Evolutionary conservation across 2,888 invertebrate species (phyloP).

Genomic region (Acheta domesticus): DNA sequence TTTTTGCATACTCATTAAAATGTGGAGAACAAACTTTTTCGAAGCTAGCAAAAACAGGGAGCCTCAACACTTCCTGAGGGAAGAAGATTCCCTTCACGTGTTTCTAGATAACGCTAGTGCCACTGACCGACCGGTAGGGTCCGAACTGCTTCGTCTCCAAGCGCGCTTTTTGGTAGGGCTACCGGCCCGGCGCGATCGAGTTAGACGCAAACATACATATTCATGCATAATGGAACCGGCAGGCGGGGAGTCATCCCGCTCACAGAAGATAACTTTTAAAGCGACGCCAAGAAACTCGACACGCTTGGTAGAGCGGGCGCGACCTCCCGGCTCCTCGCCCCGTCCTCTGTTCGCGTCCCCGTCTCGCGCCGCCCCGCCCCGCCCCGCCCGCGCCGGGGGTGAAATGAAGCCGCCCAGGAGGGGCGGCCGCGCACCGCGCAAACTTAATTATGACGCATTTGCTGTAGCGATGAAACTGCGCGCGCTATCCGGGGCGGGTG

Average conservation of each 20-base stretch:
- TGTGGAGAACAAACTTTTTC: not conserved
- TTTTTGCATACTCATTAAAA: not conserved
- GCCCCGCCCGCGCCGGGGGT: not conserved
- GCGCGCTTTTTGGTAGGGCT: not conserved
- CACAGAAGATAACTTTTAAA: conserved; percentile 18
- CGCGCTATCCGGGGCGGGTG: not conserved
- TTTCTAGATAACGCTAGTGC: not conserved
- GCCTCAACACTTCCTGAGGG: not conserved
- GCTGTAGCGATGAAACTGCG: conserved; percentile 18
- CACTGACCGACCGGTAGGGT: not conserved
- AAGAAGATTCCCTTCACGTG: not conserved
- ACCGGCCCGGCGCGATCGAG: not conserved
- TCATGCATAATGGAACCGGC: conserved; percentile 10
- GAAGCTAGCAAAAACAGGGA: not conserved
- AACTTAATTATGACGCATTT: conserved; percentile 18
- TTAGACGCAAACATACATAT: conserved; percentile 18
- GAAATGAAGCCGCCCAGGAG: not conserved
- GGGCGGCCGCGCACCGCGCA: not conserved
- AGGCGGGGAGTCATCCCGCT: not conserved
- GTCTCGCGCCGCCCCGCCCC: not conserved
- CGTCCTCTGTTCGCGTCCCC: not conserved
- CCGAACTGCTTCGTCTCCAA: not conserved
- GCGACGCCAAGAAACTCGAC: conserved; percentile 18
- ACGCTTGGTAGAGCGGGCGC: not conserved
- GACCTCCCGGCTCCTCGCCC: not conserved